These are phyloP conservation scores for Globicephala melas DNA, from an alignment of 2,113 vertebrate genomes.

Conservation along the genomic window DNA sequence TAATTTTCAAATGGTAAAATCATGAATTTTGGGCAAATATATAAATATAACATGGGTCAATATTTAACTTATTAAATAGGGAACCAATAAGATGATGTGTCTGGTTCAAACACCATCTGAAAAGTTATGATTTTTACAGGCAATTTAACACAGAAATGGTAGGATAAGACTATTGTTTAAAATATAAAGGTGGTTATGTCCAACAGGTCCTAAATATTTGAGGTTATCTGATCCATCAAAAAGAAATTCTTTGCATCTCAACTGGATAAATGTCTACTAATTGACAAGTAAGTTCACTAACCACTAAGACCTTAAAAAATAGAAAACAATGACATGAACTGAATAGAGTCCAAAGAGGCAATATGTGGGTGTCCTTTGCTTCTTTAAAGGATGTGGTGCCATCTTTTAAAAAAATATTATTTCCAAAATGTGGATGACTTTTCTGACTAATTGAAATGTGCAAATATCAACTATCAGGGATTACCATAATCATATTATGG, in stretches of 20 bases:
- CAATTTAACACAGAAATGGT: background rate
- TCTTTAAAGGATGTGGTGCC: background rate
- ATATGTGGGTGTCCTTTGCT: background rate
- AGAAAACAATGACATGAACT: background rate
- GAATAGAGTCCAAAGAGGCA: background rate
- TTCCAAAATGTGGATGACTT: background rate
- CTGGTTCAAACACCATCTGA: background rate
- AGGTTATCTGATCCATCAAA: background rate
- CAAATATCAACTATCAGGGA: background rate
- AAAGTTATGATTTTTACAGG: background rate
- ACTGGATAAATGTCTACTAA: background rate
- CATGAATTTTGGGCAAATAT: background rate
- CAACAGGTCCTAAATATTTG: background rate
- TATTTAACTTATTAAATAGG: background rate
- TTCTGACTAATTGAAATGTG: background rate
- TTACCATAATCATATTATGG: background rate
- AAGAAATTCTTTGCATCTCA: background rate
- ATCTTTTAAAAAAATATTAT: background rate
- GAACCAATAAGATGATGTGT: background rate
- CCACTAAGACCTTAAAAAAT: background rate
- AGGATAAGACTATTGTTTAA: background rate
- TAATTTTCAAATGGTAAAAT: background rate
- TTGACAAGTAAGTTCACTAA: background rate
- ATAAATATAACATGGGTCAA: background rate
- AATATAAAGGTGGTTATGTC: background rate